These are phyloP conservation scores for Alcedo quadribrachys DNA, from an alignment of 2,797 vertebrate genomes.

Conservation along the genomic window DNA sequence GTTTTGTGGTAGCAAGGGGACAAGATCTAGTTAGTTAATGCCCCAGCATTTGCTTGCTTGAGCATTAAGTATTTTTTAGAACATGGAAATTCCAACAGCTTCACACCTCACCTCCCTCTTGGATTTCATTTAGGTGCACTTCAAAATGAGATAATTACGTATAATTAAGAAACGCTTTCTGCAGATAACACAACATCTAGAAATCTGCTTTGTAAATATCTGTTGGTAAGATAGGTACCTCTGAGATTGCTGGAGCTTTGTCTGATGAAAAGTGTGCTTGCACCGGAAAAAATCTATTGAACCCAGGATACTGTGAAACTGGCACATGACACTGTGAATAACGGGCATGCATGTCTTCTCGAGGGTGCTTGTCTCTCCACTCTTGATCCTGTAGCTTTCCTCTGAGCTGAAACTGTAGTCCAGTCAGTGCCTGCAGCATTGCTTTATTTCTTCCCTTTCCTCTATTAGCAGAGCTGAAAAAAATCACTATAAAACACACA, in stretches of 20 bases:
- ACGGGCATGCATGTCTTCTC: constrained; percentile 63
- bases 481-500: constrained; percentile 66
- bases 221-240: constrained; percentile 72
- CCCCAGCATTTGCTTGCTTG: neutral
- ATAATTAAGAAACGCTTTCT: neutral
- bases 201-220: constrained; percentile 24
- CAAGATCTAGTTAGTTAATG: neutral
- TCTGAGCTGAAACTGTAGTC: constrained; percentile 74
- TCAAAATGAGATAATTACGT: neutral
- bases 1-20: neutral
- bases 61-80: neutral
- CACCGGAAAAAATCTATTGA: constrained; percentile 57
- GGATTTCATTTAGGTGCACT: neutral
- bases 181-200: neutral
- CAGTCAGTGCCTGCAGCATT: constrained; percentile 78
- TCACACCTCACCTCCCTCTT: neutral
- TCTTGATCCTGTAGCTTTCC: constrained; percentile 71
- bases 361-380: constrained; percentile 60
- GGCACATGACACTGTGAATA: constrained; percentile 10
- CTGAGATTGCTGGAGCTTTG: constrained; percentile 60
- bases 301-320: constrained; percentile 43
- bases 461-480: constrained; percentile 43
- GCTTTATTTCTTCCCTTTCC: constrained; percentile 60
- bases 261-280: constrained; percentile 61
- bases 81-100: neutral